phyloP scores from a whole-genome alignment of 2,888 invertebrate genomes.

The Leuctra nigra region DNA sequence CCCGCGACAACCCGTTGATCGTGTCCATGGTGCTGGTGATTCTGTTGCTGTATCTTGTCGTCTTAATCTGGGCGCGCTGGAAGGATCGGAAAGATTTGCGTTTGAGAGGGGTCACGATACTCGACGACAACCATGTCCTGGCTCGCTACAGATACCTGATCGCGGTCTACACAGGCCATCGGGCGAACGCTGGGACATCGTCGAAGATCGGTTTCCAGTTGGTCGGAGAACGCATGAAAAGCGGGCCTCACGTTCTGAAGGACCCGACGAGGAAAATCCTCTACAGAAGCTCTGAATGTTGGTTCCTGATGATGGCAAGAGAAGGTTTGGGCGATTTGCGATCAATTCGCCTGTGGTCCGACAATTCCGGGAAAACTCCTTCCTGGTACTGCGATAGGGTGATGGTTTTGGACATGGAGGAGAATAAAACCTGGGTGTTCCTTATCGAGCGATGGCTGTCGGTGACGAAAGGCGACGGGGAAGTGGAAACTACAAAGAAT shows the following conservation, averaged over 20 bases:
- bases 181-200: constrained; percentile 29
- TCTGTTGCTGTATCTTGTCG: background rate
- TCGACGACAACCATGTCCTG: background rate
- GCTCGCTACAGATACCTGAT: constrained; percentile 29
- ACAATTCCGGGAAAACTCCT: constrained; percentile 17
- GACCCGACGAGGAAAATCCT: background rate
- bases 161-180: constrained; percentile 30
- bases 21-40: background rate
- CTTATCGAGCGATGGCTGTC: constrained; percentile 13
- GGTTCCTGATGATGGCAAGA: constrained; percentile 13
- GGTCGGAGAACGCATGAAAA: constrained; percentile 22
- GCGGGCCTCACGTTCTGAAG: constrained; percentile 1
- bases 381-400: constrained; percentile 28
- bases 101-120: background rate
- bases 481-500: too few relatives aligned
- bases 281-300: background rate
- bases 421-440: background rate
- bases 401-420: constrained; percentile 19
- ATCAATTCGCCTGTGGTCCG: constrained; percentile 18
- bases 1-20: constrained; percentile 1
- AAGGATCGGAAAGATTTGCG: background rate
- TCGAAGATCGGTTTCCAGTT: constrained; percentile 31
- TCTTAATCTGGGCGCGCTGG: background rate
- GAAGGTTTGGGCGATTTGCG: constrained; percentile 5
- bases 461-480: background rate